Base-by-base conservation (phyloP, 2,797 vertebrate species). In the Petrocephalus sullivani region DNA sequence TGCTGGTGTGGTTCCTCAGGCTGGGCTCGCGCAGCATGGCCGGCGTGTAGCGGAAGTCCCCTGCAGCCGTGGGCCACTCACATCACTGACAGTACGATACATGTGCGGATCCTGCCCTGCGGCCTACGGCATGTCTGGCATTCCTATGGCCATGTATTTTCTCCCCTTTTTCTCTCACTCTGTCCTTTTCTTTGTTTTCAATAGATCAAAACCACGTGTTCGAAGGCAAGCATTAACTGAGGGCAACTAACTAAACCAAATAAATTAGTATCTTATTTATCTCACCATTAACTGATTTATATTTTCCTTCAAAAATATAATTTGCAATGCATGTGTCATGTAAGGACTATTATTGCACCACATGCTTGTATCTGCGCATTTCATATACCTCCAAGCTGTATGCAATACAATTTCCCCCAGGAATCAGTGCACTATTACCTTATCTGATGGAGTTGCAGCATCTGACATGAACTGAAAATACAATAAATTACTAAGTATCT, bases 1-100 rank as follows among this genome's bases (percentile, higher is more conserved):
- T 97, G 89, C 90, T 95, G 87, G 94, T 95, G 85, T 96, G 95
- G 85, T 93, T 95, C 54, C 90, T 92, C 46, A 99, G 94, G 75
- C 91, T 96, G 0, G 95, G 95, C 90, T 97, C 96, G 1, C 92
- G 92, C 71, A 96, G 93, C 97, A 99, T 98, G 19, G 95, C 89
- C 0, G 97, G 95, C 2, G 91, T 94, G 89, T 98, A 99, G 89
- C 98, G 96, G 90, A 99, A 99, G 90, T 99, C 98, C 90, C 97
- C 98, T 99, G 90, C 83, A 92, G 90, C n/a, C 49, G 9, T 53
- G 37, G 37, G 71, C 1, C 33, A 78, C 2, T 46, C 7, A 16
- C 37, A 46, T 78, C 16, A 78, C 3, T 41, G 37, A 78, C 16
- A n/a, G 71, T 14, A 78, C 37, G 12, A 37, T 28, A 33, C 64